Base-by-base conservation (phyloP, 2,888 invertebrate species). In the Petrolisthes manimaculis region DNA sequence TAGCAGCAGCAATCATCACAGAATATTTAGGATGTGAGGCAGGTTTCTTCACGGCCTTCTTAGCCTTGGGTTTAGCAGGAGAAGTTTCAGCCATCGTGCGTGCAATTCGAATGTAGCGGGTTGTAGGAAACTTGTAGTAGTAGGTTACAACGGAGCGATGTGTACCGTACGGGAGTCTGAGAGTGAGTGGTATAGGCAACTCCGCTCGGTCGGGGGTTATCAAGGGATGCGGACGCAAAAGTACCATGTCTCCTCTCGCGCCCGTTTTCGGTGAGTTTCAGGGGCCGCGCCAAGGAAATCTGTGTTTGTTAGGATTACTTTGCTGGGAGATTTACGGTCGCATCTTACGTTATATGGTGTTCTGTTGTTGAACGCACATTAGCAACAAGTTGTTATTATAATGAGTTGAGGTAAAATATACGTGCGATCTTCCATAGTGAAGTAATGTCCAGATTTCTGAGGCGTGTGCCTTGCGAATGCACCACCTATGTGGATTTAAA, bases 1-100 rank as follows among this genome's bases (percentile, higher is more conserved):
- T 92, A 67, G 93, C 93, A 12, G 92, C 92, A 86, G 92, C 92
- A 91, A 93, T 92, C 94, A 94, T 94, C 81, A 92, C 93, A 55
- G 92, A 91, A 92, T 93, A 94, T 69, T 92, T 92, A 71, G 92
- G 92, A 75, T 92, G 92, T n/a, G 89, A 54, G 0, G 86, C 83
- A 18, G 85, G 24, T 82, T 89, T 90, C 86, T 89, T 89, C 0
- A 75, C 37, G 24, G 77, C 89, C 18, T 80, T 88, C 84, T 90
- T 91, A 78, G 88, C 78, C 24, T 69, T 55, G 71, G 81, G 83
- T 83, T 84, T 85, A 5, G 84, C 84, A 37, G 84, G 83, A 56
- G 87, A 82, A 21, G 90, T n/a, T 84, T 90, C 90, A 69, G 90
- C 86, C 90, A 90, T 90, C 5, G 14, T 37, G 67, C n/a, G 37